Evolutionary conservation across 2,797 vertebrate genomes (phyloP), one percentile per base, ranked within the genome.

Genomic region (Eleutherodactylus coqui): DNA sequence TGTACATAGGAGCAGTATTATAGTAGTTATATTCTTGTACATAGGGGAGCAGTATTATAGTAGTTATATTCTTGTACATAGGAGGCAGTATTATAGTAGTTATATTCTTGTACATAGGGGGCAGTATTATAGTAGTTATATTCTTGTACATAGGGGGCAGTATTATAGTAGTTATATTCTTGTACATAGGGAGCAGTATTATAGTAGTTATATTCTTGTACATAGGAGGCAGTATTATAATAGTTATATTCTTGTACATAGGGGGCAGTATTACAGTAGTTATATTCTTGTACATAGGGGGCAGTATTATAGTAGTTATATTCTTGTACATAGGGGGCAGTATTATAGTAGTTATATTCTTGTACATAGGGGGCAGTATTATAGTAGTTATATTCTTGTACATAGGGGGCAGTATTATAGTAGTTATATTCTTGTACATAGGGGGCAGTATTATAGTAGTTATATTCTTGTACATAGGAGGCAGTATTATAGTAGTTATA

Each of bases 111-210:
- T 55, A 55, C 21, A 55, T 55, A 55, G 53, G 53, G 9, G 49
- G 53, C 21, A 55, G 53, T 55, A 55, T 55, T 55, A 55, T 55
- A 55, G 53, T 55, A 55, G 53, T 55, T 55, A 55, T 55, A 55
- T 24, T 55, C 53, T 24, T 55, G 53, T 55, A 55, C 21, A 55
- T 55, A 55, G 53, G 53, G 6, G 49, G 53, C 53, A 55, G 53
- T 55, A 55, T 55, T 55, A 55, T 55, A 55, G 53, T 53, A 53
- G 49, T 17, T 53, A 53, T 21, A 53, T 55, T n/a, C n/a, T n/a
- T n/a, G n/a, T n/a, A n/a, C n/a, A n/a, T n/a, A n/a, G n/a, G n/a
- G n/a, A n/a, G n/a, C n/a, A n/a, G n/a, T n/a, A n/a, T n/a, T n/a
- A n/a, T n/a, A n/a, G n/a, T n/a, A 45, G 43, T 45, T 45, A 45